Conservation (phyloP, 2,888 invertebrate species). For the Phalera bucephala region DNA sequence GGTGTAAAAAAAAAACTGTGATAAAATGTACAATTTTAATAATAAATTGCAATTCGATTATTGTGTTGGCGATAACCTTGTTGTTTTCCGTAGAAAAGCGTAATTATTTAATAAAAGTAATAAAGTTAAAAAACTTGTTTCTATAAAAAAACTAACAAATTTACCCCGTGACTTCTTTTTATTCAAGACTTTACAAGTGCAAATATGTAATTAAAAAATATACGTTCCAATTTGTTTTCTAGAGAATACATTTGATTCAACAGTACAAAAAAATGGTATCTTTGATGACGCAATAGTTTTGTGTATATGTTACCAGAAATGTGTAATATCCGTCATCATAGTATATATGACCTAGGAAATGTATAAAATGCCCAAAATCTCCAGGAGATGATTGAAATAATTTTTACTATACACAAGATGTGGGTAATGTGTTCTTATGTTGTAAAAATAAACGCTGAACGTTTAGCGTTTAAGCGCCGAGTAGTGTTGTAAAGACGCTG, state of each 20-base stretch:
- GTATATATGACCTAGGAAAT: too few species aligned
- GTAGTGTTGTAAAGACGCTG: too few species aligned
- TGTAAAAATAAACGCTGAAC: too few species aligned
- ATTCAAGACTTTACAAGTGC: constrained; percentile 48
- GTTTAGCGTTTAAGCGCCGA: too few species aligned
- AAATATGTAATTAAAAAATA: constrained; percentile 44
- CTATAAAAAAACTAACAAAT: constrained; percentile 24
- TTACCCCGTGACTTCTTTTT: constrained; percentile 42
- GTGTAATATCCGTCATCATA: too few species aligned
- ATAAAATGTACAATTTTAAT: constrained; percentile 42
- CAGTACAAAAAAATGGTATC: too few species aligned
- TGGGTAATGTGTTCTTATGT: too few species aligned
- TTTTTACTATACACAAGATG: too few species aligned
- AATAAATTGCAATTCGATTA: constrained; percentile 25
- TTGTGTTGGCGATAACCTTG: constrained; percentile 29
- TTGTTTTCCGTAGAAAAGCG: constrained; percentile 29
- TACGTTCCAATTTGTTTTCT: constrained; percentile 31
- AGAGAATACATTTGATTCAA: not conserved
- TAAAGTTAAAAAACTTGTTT: constrained; percentile 24
- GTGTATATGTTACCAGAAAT: too few species aligned
- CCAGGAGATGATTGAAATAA: too few species aligned
- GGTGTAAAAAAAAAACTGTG: constrained; percentile 63
- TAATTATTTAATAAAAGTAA: constrained; percentile 46
- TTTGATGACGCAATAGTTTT: too few species aligned
- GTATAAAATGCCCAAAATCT: too few species aligned